Evolutionary conservation across 2,797 vertebrate genomes (phyloP), one percentile per base, ranked within the genome.

Genomic region (Necrosyrtes monachus): DNA sequence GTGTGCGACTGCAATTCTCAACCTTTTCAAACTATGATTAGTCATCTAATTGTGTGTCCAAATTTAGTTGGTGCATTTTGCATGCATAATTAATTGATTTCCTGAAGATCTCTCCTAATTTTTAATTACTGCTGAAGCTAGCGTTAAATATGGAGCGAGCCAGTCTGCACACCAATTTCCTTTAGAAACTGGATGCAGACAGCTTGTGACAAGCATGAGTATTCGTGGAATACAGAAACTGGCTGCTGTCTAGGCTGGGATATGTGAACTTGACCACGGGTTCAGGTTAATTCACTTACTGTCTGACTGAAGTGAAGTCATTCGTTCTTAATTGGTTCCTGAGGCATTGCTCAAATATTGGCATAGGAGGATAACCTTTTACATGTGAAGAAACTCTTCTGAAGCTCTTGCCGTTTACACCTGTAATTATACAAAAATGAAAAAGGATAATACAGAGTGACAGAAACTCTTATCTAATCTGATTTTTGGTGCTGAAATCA

Each of bases 1-100:
- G 46, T 51, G 88, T 93, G 94, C 78, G 72, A 92, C 46, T 88
- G 57, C 68, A 91, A 84, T 92, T 96, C 84, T 91, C 91, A 97
- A 93, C 75, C 93, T 96, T 97, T 96, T 80, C 72, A 92, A 92
- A 74, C 90, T 96, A 41, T 87, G 83, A 95, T 97, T 96, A 97
- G 92, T 87, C 89, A 92, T 95, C 82, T 95, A 94, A 93, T 95
- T 95, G 92, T 90, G 81, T 15, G 1, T 85, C 88, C 88, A 97
- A 94, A 96, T 95, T 94, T 92, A 97, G 95, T 60, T 91, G 86
- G 89, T 90, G 75, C 70, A 88, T 91, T 96, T 95, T 94, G 64
- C 97, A 96, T 96, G 89, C 88, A 96, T 97, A 97, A 97, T 96
- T 96, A 96, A 97, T 94, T 96, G 78, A 93, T 95, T 96, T 96